Evolutionary conservation across 2,797 vertebrate genomes (phyloP).

Genomic region (Dendrocincla tyrannina): DNA sequence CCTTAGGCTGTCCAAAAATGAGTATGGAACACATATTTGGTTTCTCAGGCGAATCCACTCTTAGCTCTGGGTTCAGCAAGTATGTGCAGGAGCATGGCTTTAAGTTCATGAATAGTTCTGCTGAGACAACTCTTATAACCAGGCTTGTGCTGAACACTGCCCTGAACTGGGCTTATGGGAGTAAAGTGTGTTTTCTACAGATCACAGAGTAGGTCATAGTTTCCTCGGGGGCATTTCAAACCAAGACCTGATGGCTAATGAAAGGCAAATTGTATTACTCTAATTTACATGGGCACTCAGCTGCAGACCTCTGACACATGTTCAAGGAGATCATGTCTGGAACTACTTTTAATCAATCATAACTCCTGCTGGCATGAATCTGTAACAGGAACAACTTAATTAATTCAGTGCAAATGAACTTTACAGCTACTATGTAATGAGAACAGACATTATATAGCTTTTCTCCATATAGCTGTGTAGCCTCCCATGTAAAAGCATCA

Average conservation of each 20-base stretch:
- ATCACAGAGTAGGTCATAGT: conserved; percentile 19
- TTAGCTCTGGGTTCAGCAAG: background rate
- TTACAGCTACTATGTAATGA: background rate
- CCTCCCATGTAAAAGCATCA: background rate
- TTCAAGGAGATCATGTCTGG: conserved; percentile 34
- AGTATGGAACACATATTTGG: background rate
- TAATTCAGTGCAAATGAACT: conserved; percentile 46
- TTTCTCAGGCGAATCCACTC: background rate
- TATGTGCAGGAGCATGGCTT: background rate
- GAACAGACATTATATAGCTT: background rate
- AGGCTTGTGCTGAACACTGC: background rate
- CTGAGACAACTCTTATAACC: background rate
- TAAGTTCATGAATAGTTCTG: background rate
- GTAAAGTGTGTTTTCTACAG: conserved; percentile 17
- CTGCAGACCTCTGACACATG: conserved; percentile 45
- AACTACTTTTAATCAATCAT: conserved; percentile 59
- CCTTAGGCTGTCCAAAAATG: background rate
- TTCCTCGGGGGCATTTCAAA: conserved; percentile 33
- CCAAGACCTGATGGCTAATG: conserved; percentile 50
- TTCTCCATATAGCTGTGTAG: background rate
- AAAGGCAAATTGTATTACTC: conserved; percentile 41
- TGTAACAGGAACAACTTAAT: conserved; percentile 28
- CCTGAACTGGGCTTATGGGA: conserved; percentile 1
- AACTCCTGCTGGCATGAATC: conserved; percentile 27
- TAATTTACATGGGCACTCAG: conserved; percentile 44